Percentiles rank a stretch among this genome's conserved stretches.
phyloP scores from a whole-genome alignment of 1,140 invertebrate genomes.

The Pogonomyrmex californicus region DNA sequence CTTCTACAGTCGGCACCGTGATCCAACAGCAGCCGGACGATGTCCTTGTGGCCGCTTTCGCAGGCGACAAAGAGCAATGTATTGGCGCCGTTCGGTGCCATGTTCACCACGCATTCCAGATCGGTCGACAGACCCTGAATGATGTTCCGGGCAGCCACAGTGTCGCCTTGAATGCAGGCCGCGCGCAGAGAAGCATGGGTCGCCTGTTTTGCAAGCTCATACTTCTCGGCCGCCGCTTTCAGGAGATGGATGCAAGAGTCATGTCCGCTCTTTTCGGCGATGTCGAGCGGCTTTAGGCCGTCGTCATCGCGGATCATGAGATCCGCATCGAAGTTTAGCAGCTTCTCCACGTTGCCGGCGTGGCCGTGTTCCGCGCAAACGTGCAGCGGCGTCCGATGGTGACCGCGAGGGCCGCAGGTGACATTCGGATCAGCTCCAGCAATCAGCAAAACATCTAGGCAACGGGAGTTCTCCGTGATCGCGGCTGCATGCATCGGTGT shows the following conservation, averaged over 20 bases:
- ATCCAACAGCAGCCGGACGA: constrained; percentile 93
- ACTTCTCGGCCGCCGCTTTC: constrained; percentile 90
- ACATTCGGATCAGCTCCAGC: constrained; percentile 92
- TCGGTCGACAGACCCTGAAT: constrained; percentile 90
- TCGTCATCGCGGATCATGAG: constrained; percentile 89
- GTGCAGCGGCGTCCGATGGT: constrained; percentile 92
- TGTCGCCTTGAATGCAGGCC: constrained; percentile 91
- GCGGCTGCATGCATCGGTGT: constrained; percentile 95
- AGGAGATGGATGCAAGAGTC: constrained; percentile 90
- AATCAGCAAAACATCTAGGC: constrained; percentile 91
- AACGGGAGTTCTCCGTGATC: constrained; percentile 94
- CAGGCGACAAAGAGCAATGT: constrained; percentile 94
- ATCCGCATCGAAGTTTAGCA: constrained; percentile 91
- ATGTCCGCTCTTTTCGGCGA: constrained; percentile 92
- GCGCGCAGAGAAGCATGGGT: constrained; percentile 92
- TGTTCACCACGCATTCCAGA: constrained; percentile 92
- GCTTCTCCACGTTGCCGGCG: constrained; percentile 89
- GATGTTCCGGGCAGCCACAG: constrained; percentile 88
- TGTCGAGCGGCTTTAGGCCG: constrained; percentile 91
- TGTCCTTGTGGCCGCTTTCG: constrained; percentile 93
- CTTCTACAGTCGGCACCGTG: constrained; percentile 94
- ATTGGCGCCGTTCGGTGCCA: constrained; percentile 94
- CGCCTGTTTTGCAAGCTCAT: constrained; percentile 90
- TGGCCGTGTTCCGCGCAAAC: constrained; percentile 94
- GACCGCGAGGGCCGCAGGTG: constrained; percentile 89